A percentile compares a stretch with the other conserved stretches of the same genome.
Conservation (phyloP, 2,888 invertebrate genomes). For the Ectobius pallidus region DNA sequence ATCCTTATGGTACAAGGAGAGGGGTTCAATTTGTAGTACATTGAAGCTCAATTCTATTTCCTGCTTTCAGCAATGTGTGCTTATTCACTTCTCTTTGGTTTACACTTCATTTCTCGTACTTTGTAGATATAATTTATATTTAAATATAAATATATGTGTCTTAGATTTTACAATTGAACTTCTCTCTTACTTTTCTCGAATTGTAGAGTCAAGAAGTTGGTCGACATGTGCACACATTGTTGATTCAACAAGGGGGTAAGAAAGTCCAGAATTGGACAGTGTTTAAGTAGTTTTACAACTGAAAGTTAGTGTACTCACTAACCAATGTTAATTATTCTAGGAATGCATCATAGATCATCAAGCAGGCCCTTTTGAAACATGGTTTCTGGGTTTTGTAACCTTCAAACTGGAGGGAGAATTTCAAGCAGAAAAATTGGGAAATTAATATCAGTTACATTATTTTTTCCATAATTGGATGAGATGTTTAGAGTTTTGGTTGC, state of each 20-base stretch:
- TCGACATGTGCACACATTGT: constrained; percentile 86
- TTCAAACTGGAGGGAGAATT: constrained; percentile 14
- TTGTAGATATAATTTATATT: constrained; percentile 29
- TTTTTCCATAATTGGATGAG: not conserved
- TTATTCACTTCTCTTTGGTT: constrained; percentile 35
- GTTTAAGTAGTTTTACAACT: constrained; percentile 37
- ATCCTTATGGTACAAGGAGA: constrained; percentile 32
- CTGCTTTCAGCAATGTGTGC: constrained; percentile 44
- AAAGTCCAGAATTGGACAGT: constrained; percentile 49
- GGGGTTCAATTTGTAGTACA: constrained; percentile 39
- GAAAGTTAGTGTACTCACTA: constrained; percentile 36
- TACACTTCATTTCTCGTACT: constrained; percentile 26
- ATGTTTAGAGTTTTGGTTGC: not conserved
- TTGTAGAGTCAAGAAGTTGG: constrained; percentile 90
- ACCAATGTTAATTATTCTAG: constrained; percentile 43
- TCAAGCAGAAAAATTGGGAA: constrained; percentile 11
- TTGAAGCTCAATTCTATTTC: constrained; percentile 40
- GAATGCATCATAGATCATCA: constrained; percentile 22
- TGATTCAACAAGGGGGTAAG: constrained; percentile 96
- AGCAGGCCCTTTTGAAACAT: not conserved
- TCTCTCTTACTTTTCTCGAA: constrained; percentile 48
- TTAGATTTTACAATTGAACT: constrained; percentile 33
- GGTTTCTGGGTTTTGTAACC: constrained; percentile 15
- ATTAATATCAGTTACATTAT: not conserved
- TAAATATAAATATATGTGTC: constrained; percentile 36